These are phyloP conservation scores for Trachurus trachurus DNA, from an alignment of 2,797 vertebrate genomes.

Conservation along the genomic window DNA sequence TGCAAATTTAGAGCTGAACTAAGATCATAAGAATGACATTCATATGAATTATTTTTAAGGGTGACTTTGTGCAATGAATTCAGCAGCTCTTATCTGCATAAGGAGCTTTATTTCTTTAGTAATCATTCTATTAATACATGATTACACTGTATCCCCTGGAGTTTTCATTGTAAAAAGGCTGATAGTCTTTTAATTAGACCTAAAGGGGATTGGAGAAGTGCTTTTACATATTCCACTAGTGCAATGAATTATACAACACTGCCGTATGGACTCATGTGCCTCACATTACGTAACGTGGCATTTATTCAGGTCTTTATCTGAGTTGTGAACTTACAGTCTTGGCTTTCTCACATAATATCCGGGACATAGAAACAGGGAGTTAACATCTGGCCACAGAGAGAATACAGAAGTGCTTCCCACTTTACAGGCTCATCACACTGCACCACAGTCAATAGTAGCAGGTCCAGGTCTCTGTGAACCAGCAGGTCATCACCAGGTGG, in stretches of 20 bases:
- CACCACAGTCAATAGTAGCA: background rate
- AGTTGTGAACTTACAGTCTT: slow-evolving; percentile 64
- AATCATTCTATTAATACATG: slow-evolving; percentile 82
- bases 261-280: slow-evolving; percentile 56
- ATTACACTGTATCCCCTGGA: slow-evolving; percentile 76
- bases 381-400: slow-evolving; percentile 30
- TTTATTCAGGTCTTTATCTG: slow-evolving; percentile 71
- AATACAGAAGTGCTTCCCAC: slow-evolving; percentile 20
- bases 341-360: slow-evolving; percentile 56
- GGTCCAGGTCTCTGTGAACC: slow-evolving; percentile 25
- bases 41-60: slow-evolving; percentile 46
- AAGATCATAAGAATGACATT: slow-evolving; percentile 57
- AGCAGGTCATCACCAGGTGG: slow-evolving; percentile 29
- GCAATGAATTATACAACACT: slow-evolving; percentile 78
- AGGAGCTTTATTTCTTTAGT: slow-evolving; percentile 77
- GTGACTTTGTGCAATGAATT: slow-evolving; percentile 59
- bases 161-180: slow-evolving; percentile 77
- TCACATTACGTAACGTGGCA: slow-evolving; percentile 71
- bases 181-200: slow-evolving; percentile 83
- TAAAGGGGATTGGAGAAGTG: slow-evolving; percentile 78
- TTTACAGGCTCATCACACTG: slow-evolving; percentile 49
- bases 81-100: slow-evolving; percentile 62
- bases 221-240: slow-evolving; percentile 76
- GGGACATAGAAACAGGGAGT: slow-evolving; percentile 21
- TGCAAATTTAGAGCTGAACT: slow-evolving; percentile 47